These are phyloP conservation scores for Ophion ventricosus DNA, from an alignment of 2,888 invertebrate species.

Conservation along the genomic window DNA sequence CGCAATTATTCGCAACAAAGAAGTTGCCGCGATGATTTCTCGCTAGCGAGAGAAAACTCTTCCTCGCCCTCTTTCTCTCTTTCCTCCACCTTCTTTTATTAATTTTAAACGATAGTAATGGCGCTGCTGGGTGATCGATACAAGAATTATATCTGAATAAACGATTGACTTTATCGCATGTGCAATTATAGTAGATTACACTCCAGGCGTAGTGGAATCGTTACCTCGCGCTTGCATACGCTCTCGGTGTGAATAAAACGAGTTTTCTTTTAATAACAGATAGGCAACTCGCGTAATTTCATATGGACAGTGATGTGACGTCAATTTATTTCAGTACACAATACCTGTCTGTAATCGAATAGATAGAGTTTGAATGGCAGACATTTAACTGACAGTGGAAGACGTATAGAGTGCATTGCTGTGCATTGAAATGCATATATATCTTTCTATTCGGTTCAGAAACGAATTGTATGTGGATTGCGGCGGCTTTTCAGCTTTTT, in stretches of 20 bases:
- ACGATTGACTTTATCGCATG: conserved; percentile 2
- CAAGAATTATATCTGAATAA: conserved; percentile 14
- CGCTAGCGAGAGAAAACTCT: conserved; percentile 32
- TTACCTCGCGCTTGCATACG: background rate
- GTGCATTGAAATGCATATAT: too few relatives aligned
- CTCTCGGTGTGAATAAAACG: background rate
- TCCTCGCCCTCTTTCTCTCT: conserved; percentile 8
- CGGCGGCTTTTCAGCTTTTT: too few relatives aligned
- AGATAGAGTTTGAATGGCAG: too few relatives aligned
- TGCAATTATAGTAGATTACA: conserved; percentile 13
- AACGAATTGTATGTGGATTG: too few relatives aligned
- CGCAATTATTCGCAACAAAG: conserved; percentile 47
- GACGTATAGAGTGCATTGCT: too few relatives aligned
- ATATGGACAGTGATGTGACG: too few relatives aligned
- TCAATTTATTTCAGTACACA: too few relatives aligned
- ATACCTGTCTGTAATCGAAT: too few relatives aligned
- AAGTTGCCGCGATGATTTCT: conserved; percentile 42
- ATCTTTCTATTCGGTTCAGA: too few relatives aligned
- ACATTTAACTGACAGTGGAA: too few relatives aligned
- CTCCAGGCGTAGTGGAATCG: background rate
- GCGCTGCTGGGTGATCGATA: conserved; percentile 40
- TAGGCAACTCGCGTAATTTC: background rate
- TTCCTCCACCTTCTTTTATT: conserved; percentile 9
- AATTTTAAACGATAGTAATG: conserved; percentile 32
- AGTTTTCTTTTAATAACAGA: background rate